These are phyloP conservation scores for Burhinus oedicnemus DNA, from an alignment of 2,113 vertebrate species.

Conservation along the genomic window DNA sequence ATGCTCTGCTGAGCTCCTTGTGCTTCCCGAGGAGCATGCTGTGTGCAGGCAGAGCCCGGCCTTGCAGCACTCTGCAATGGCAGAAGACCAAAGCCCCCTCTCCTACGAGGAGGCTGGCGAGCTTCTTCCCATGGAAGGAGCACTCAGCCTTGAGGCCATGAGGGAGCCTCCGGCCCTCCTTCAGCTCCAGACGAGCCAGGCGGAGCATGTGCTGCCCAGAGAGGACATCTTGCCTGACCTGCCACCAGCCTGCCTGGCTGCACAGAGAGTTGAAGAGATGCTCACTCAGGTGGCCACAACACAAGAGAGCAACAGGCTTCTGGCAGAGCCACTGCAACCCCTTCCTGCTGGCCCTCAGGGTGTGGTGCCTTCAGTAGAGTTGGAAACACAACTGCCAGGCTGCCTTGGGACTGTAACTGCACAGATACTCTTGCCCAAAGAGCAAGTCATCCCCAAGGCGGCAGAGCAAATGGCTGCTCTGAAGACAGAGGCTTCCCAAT, in stretches of 20 bases:
- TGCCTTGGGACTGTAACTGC: constrained; percentile 66
- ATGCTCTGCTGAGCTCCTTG: constrained; percentile 80
- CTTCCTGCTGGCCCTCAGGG: constrained; percentile 57
- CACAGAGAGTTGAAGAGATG: constrained; percentile 71
- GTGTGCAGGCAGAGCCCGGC: constrained; percentile 38
- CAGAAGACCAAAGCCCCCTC: constrained; percentile 66
- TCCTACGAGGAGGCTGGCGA: constrained; percentile 59
- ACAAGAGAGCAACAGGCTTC: constrained; percentile 71
- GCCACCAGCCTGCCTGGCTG: constrained; percentile 63
- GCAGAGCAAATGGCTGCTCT: constrained; percentile 69
- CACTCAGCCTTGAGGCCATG: constrained; percentile 21
- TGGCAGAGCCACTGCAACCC: constrained; percentile 58
- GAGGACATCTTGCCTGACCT: constrained; percentile 72
- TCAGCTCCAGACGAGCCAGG: constrained; percentile 71
- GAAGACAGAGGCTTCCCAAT: constrained; percentile 78
- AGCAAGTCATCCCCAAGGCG: constrained; percentile 43
- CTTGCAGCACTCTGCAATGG: constrained; percentile 62
- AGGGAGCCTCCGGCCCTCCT: constrained; percentile 65
- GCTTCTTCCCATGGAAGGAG: constrained; percentile 16
- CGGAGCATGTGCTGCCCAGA: constrained; percentile 67
- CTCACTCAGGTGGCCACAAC: constrained; percentile 44
- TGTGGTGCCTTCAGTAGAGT: constrained; percentile 10
- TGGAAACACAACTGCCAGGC: constrained; percentile 51
- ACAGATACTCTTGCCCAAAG: constrained; percentile 74
- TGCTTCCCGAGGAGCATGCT: constrained; percentile 54